Conservation (phyloP, 2,888 invertebrate genomes). For the Plagodis dolabraria region DNA sequence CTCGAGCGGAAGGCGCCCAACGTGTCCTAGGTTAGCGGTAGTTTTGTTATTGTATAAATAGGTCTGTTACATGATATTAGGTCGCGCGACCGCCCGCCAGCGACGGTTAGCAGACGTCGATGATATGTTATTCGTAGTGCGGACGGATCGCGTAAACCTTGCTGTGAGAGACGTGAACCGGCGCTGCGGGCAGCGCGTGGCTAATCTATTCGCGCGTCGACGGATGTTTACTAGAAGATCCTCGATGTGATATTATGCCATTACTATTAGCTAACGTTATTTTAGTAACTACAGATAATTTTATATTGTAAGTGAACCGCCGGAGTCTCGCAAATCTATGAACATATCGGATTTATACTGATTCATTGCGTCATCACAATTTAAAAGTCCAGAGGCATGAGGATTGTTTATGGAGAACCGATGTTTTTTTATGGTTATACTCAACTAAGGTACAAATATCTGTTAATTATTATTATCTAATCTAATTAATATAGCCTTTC, state of each 20-base stretch:
- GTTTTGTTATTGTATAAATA: neutral
- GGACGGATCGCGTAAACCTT: constrained; percentile 14
- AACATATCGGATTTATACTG: constrained; percentile 36
- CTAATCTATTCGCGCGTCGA: constrained; percentile 14
- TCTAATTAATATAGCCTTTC: constrained; percentile 38
- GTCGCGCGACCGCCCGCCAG: constrained; percentile 4
- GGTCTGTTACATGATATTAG: constrained; percentile 6
- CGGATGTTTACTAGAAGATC: constrained; percentile 17
- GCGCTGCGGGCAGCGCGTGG: constrained; percentile 8
- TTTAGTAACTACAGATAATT: constrained; percentile 29
- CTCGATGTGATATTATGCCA: constrained; percentile 43
- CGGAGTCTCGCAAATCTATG: constrained; percentile 25
- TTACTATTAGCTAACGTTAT: constrained; percentile 44
- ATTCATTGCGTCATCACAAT: constrained; percentile 21
- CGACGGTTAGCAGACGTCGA: constrained; percentile 1
- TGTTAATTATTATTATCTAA: constrained; percentile 53
- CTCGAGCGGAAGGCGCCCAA: constrained; percentile 78
- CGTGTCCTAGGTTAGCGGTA: constrained; percentile 51
- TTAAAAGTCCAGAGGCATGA: constrained; percentile 2
- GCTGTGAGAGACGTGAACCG: constrained; percentile 12
- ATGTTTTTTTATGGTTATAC: constrained; percentile 44
- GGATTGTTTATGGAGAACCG: constrained; percentile 31
- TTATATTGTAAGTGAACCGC: constrained; percentile 21
- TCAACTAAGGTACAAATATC: constrained; percentile 70
- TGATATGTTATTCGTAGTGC: constrained; percentile 6